phyloP scores from a whole-genome alignment of 2,113 vertebrate genomes.

The Megaptera novaeangliae region DNA sequence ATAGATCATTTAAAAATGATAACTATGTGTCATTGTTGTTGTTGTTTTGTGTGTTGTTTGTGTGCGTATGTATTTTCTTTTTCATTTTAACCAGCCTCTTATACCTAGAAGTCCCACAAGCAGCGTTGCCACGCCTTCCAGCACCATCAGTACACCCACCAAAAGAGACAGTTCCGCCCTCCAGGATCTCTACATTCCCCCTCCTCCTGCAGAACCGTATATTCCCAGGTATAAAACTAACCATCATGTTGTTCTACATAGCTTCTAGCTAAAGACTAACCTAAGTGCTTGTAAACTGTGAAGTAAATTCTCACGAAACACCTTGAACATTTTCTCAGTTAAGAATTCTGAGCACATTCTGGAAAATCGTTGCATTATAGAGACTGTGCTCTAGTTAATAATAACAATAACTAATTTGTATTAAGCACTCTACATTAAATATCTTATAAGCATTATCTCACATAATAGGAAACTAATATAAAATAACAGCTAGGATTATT shows the following conservation, averaged over 20 bases:
- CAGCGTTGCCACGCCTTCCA: constrained; percentile 94
- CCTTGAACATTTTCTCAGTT: constrained; percentile 25
- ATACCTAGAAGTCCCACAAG: constrained; percentile 97
- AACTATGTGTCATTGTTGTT: constrained; percentile 68
- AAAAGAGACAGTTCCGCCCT: constrained; percentile 96
- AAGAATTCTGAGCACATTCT: constrained; percentile 26
- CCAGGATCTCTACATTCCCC: constrained; percentile 97
- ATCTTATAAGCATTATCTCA: neutral
- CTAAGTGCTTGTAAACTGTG: neutral
- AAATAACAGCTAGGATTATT: neutral
- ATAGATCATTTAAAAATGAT: constrained; percentile 70
- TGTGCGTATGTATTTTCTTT: constrained; percentile 77
- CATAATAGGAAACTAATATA: neutral
- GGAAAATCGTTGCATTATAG: neutral
- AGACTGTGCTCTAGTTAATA: neutral
- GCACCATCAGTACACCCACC: constrained; percentile 96
- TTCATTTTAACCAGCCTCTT: constrained; percentile 90
- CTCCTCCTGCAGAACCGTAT: constrained; percentile 95
- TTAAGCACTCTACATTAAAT: neutral
- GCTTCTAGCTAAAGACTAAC: neutral
- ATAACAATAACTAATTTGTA: neutral
- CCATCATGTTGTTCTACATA: neutral
- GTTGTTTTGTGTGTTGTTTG: constrained; percentile 74
- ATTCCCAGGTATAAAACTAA: constrained; percentile 88
- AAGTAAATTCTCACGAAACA: neutral